A percentile compares a stretch with the other conserved stretches of the same genome.
Conservation (phyloP, 2,113 vertebrate genomes). For the Callochromis pleurospilus region DNA sequence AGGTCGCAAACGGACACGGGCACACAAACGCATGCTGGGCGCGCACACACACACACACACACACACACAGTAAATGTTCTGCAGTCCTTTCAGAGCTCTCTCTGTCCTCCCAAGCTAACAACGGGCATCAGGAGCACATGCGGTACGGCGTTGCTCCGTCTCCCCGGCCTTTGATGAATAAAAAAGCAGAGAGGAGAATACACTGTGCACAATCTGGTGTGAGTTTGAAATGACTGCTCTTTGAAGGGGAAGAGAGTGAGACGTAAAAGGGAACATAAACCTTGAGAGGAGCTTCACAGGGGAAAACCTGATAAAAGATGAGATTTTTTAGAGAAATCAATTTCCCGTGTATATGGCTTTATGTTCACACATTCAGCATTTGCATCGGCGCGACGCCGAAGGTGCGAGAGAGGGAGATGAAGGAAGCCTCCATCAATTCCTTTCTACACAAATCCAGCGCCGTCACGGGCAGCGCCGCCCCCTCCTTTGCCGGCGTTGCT, state of each 20-base stretch:
- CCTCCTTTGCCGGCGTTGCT: not conserved
- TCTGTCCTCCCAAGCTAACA: not conserved
- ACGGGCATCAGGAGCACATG: not conserved
- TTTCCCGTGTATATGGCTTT: not conserved
- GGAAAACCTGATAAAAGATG: not conserved
- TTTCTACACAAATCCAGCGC: constrained; percentile 16
- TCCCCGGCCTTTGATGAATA: constrained; percentile 26
- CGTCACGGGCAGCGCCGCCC: not conserved
- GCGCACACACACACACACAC: not conserved
- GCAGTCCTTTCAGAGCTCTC: not conserved
- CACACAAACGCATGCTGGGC: not conserved
- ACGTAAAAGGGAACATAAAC: constrained; percentile 11
- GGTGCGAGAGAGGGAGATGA: not conserved
- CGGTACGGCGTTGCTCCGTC: not conserved
- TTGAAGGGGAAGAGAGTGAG: not conserved
- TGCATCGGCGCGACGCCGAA: not conserved
- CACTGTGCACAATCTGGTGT: not conserved
- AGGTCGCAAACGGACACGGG: constrained; percentile 14
- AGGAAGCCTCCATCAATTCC: not conserved
- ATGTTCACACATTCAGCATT: not conserved
- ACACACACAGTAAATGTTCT: not conserved
- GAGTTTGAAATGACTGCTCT: constrained; percentile 9
- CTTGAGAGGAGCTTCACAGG: not conserved
- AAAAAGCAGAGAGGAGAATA: not conserved
- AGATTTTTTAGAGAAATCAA: constrained; percentile 5